These are phyloP conservation scores for Brachyrhaphis roseni DNA, from an alignment of 2,797 vertebrate species.

Conservation along the genomic window DNA sequence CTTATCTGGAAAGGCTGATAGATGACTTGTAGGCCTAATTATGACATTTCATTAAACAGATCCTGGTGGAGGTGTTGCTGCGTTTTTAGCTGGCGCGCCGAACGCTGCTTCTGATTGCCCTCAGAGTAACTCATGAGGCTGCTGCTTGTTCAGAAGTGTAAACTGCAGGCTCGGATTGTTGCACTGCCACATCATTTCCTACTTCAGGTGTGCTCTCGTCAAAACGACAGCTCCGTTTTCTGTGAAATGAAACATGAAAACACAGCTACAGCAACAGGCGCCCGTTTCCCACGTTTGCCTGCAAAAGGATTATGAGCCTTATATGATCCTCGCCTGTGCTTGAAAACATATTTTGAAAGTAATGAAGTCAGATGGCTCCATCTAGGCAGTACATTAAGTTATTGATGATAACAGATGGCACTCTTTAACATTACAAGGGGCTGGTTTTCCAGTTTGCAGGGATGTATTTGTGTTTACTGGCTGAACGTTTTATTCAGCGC, in stretches of 20 bases:
- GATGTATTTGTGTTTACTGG: constrained; percentile 43
- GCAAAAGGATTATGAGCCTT: constrained; percentile 37
- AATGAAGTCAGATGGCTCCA: constrained; percentile 58
- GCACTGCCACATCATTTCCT: constrained; percentile 5
- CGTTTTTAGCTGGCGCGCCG: constrained; percentile 21
- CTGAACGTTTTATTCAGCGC: constrained; percentile 18
- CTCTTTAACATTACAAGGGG: constrained; percentile 60
- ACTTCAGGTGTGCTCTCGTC: constrained; percentile 15
- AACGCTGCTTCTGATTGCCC: constrained; percentile 25
- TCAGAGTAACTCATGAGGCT: constrained; percentile 26
- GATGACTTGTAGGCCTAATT: constrained; percentile 50
- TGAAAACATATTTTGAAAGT: constrained; percentile 59
- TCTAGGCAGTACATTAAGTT: constrained; percentile 48
- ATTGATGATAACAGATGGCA: constrained; percentile 58
- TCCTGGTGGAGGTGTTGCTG: constrained; percentile 29
- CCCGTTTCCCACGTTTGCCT: constrained; percentile 44
- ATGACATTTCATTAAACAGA: constrained; percentile 55
- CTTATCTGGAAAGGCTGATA: constrained; percentile 33
- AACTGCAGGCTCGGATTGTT: constrained; percentile 14
- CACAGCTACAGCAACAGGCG: constrained; percentile 34
- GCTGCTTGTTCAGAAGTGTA: constrained; percentile 21
- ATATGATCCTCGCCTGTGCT: constrained; percentile 44
- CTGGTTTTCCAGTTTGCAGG: constrained; percentile 36
- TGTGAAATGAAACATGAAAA: constrained; percentile 43
- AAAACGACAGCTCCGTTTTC: constrained; percentile 33